These are phyloP conservation scores for Scaptomyza graminum DNA, from an alignment of 1,140 invertebrate species.

Conservation along the genomic window DNA sequence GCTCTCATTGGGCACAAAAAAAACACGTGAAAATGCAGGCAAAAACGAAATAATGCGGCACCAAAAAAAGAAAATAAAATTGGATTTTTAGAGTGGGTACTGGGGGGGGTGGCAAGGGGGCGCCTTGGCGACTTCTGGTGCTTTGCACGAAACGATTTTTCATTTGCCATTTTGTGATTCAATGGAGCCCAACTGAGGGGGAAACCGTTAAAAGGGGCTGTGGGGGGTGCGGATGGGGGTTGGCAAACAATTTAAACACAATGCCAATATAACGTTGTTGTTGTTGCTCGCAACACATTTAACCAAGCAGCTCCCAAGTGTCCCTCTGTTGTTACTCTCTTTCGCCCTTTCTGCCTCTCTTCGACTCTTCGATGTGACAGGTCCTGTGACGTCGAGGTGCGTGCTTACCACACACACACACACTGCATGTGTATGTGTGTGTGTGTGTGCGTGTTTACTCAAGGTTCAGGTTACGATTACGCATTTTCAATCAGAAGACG, in stretches of 20 bases:
- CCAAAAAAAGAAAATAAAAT: background rate
- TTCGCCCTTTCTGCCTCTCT: background rate
- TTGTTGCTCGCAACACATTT: constrained; percentile 24
- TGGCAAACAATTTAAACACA: constrained; percentile 39
- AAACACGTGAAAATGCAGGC: constrained; percentile 5
- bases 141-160: constrained; percentile 81
- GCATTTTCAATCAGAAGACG: constrained; percentile 71
- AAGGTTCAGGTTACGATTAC: constrained; percentile 80
- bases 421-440: constrained; percentile 23
- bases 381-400: constrained; percentile 69
- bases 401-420: constrained; percentile 34
- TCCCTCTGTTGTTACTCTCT: constrained; percentile 1
- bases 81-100: background rate
- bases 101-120: constrained; percentile 2
- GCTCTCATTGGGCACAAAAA: constrained; percentile 42
- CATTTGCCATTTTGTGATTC: constrained; percentile 52
- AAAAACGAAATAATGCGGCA: constrained; percentile 64
- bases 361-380: background rate
- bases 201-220: constrained; percentile 5
- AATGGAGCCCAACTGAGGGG: constrained; percentile 27
- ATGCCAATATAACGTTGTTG: constrained; percentile 27
- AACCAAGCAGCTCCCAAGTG: constrained; percentile 31
- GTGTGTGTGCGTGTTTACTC: constrained; percentile 67
- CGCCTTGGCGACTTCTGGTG: constrained; percentile 62
- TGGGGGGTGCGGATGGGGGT: background rate